These are phyloP conservation scores for Sabellastarte sp. DNA, from an alignment of 2,888 invertebrate genomes.

Conservation along the genomic window DNA sequence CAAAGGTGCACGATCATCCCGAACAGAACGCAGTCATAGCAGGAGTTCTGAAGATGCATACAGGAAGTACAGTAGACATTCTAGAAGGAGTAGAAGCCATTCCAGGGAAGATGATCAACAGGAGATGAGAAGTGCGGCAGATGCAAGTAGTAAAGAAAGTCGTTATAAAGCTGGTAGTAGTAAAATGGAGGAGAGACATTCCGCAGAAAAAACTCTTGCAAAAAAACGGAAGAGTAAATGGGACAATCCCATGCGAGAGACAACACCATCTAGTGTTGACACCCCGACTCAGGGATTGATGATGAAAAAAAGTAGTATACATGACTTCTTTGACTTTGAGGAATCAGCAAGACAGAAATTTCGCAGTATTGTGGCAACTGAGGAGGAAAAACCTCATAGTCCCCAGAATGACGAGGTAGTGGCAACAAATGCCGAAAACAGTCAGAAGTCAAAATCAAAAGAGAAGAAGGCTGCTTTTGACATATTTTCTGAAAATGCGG, in stretches of 20 bases:
- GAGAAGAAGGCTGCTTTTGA: slow-evolving; percentile 37
- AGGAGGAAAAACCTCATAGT: too few relatives aligned
- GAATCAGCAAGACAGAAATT: slow-evolving; percentile 48
- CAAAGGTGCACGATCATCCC: too few relatives aligned
- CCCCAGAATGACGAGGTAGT: too few relatives aligned
- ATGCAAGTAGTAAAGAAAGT: background rate
- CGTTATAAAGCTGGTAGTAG: background rate
- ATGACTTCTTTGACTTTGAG: slow-evolving; percentile 52
- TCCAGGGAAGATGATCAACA: background rate
- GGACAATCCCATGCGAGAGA: too few relatives aligned
- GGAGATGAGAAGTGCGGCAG: background rate
- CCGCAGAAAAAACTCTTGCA: too few relatives aligned
- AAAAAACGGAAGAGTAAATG: too few relatives aligned
- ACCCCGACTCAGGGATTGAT: too few relatives aligned
- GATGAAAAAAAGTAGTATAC: too few relatives aligned
- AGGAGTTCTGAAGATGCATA: background rate
- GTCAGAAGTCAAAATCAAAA: slow-evolving; percentile 1
- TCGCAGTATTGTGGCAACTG: slow-evolving; percentile 19
- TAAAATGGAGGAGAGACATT: background rate
- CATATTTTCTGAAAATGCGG: slow-evolving; percentile 76
- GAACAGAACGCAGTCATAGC: background rate
- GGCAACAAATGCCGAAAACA: slow-evolving; percentile 3
- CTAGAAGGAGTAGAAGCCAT: background rate
- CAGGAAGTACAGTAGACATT: background rate
- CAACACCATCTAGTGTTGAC: too few relatives aligned